phyloP scores from a whole-genome alignment of 2,888 invertebrate species.

The Eutolmus rufibarbis region DNA sequence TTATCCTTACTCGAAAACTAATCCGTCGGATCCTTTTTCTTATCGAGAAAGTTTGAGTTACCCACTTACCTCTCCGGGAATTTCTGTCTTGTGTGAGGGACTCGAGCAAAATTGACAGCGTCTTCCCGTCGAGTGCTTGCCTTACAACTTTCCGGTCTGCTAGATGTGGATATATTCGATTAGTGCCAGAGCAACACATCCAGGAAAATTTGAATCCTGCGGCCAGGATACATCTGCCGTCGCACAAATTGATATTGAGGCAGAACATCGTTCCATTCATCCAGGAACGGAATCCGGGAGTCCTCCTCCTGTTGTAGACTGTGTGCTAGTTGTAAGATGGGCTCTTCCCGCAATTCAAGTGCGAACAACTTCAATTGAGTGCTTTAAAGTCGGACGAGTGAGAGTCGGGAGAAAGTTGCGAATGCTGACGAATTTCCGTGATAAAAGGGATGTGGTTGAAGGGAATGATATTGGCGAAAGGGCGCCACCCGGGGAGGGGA shows the following conservation, averaged over 20 bases:
- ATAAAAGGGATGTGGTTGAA: not conserved
- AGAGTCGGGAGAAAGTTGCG: not conserved
- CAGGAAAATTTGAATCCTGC: not conserved
- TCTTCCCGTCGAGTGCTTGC: not conserved
- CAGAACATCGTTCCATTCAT: not conserved
- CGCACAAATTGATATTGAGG: not conserved
- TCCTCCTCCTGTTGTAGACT: not conserved
- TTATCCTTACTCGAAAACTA: not conserved
- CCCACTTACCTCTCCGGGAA: not conserved
- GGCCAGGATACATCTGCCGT: not conserved
- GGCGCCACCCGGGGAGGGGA: too few species aligned
- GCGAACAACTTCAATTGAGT: not conserved
- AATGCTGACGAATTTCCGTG: not conserved
- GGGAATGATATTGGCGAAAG: not conserved
- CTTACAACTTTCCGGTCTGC: not conserved
- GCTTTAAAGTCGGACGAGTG: not conserved
- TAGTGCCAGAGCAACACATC: not conserved
- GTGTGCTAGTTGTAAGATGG: not conserved
- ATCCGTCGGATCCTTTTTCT: not conserved
- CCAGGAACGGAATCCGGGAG: not conserved
- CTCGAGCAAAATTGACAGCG: not conserved
- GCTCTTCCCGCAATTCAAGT: not conserved
- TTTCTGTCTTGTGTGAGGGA: not conserved
- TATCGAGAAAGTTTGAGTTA: not conserved
- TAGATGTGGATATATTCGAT: not conserved